Conservation (phyloP, 2,797 vertebrate genomes). For the Carcharodon carcharias region DNA sequence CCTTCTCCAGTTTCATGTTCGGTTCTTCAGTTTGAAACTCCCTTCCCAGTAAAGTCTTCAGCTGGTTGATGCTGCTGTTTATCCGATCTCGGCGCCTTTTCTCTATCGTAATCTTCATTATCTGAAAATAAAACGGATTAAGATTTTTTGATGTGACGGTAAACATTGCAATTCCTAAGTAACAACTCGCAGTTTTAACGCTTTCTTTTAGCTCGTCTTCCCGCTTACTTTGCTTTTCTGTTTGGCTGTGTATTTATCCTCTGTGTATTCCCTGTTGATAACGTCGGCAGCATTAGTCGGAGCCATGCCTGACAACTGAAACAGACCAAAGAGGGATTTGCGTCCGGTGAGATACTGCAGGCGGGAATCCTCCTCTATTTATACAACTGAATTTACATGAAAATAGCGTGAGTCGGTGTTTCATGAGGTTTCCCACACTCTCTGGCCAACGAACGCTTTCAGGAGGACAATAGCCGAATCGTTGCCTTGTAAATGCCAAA, state of each 20-base stretch:
- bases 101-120: constrained; percentile 51
- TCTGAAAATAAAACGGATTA: constrained; percentile 28
- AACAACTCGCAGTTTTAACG: neutral
- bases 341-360: neutral
- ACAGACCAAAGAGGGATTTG: neutral
- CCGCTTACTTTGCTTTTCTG: constrained; percentile 34
- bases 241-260: constrained; percentile 30
- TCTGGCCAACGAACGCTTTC: constrained; percentile 33
- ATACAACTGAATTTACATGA: constrained; percentile 41
- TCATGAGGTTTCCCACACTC: constrained; percentile 37
- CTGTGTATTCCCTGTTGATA: constrained; percentile 1
- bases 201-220: neutral
- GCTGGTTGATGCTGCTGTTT: constrained; percentile 69
- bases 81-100: constrained; percentile 70
- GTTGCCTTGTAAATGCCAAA: constrained; percentile 37
- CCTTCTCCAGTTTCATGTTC: constrained; percentile 69
- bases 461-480: constrained; percentile 38
- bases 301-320: constrained; percentile 15
- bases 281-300: neutral
- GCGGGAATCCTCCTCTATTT: constrained; percentile 39
- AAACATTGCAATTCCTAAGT: neutral
- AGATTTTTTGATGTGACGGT: neutral
- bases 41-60: constrained; percentile 60
- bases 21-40: constrained; percentile 56
- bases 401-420: constrained; percentile 37